These are phyloP conservation scores for Eledona agricola DNA, from an alignment of 2,888 invertebrate species.

Conservation along the genomic window DNA sequence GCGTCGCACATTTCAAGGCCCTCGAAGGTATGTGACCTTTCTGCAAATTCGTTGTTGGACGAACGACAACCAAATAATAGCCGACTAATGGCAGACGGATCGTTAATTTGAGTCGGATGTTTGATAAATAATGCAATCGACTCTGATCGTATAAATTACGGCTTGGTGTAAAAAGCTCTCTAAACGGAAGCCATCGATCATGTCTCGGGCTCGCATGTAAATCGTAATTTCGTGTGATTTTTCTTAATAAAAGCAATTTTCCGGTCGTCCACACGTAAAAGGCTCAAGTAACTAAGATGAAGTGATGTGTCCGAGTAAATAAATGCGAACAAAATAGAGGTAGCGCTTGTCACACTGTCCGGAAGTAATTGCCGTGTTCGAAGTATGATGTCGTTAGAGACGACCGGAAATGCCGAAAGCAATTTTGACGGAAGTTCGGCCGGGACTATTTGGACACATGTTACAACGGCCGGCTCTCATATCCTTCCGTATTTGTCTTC, in stretches of 20 bases:
- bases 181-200: conserved; percentile 1
- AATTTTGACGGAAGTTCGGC: conserved; percentile 5
- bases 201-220: conserved; percentile 16
- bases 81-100: neutral
- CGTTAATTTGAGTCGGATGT: too few species aligned
- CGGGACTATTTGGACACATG: neutral
- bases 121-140: too few species aligned
- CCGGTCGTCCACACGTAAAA: conserved; percentile 12
- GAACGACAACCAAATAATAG: neutral
- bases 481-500: neutral
- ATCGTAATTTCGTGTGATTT: conserved; percentile 19
- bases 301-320: conserved; percentile 28
- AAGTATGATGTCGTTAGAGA: conserved; percentile 29
- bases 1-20: conserved; percentile 1
- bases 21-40: neutral
- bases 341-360: conserved; percentile 37
- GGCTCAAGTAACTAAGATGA: conserved; percentile 29
- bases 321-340: conserved; percentile 18
- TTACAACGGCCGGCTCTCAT: neutral
- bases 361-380: conserved; percentile 40
- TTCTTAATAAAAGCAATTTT: conserved; percentile 30
- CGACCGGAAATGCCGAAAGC: conserved; percentile 13
- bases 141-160: conserved; percentile 19
- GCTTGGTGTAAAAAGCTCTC: neutral
- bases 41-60: too few species aligned